Evolutionary conservation across 2,113 vertebrate species (phyloP), one percentile per base, ranked within the genome.

Genomic region (Electrona antarctica): DNA sequence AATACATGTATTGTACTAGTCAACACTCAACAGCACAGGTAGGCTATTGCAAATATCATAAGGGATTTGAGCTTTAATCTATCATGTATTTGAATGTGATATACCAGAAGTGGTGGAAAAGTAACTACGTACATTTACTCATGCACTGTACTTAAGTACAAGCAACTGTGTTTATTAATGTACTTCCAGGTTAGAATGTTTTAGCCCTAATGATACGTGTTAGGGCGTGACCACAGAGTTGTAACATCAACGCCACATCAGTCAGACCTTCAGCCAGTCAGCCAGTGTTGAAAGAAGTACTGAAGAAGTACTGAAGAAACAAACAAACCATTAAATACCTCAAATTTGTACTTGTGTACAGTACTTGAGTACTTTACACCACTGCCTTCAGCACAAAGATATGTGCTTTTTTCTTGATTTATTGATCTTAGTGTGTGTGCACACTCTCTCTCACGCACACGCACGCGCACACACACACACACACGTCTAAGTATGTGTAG

Each of bases 1-100:
- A 60, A 33, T 8, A 45, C 58, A 69, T 81, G 85, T 74, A 76
- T 45, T 76, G 33, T 4, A 41, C 33, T 41, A 29, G 51, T 14
- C 7, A 10, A 49, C 7, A 45, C 46, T 21, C 21, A 21, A 21
- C 21, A 21, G 21, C 21, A 21, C 21, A 21, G 1, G 21, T n/a
- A n/a, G 4, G 21, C 4, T 2, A 54, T 6, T 11, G 47, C 3
- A 3, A 55, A 59, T 71, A 49, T 55, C 2, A 48, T 12, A 62
- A 8, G 57, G 2, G 49, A 21, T 49, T 55, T 56, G 15, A 68
- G 59, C 5, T 61, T 7, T 46, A 29, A 51, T 8, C 21, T 54
- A 4, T 1, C 7, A 9, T 52, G 0, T 59, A 33, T 77, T 60
- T 54, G 51, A 10, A 13, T 54, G n/a, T 13, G 12, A 54, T 13